A percentile compares a stretch with the other conserved stretches of the same genome.
Conservation (phyloP, 2,113 vertebrate species). For the Alces alces region DNA sequence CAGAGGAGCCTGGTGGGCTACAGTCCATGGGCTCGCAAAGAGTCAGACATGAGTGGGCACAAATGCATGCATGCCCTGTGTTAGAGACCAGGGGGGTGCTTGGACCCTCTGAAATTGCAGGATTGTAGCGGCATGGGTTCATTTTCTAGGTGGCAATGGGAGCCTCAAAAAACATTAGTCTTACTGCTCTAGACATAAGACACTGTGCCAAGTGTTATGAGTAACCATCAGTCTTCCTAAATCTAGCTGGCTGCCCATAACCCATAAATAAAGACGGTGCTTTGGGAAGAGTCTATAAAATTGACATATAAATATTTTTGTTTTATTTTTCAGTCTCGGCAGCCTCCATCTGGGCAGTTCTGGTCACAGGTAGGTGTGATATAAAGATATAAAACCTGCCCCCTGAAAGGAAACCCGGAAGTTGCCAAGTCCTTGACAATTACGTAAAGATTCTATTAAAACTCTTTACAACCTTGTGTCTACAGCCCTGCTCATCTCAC, state of each 20-base stretch:
- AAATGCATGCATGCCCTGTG: fast-evolving
- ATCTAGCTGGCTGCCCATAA: background rate
- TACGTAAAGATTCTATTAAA: background rate
- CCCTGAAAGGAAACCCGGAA: background rate
- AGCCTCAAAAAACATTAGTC: background rate
- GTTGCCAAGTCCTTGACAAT: background rate
- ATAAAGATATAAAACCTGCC: background rate
- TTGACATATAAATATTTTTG: background rate
- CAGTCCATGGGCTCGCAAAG: background rate
- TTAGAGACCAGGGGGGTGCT: background rate
- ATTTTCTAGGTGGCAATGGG: background rate
- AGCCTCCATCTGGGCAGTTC: background rate
- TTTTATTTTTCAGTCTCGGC: background rate
- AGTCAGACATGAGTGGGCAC: background rate
- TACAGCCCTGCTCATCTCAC: background rate
- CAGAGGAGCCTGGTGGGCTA: background rate
- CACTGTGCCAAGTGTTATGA: background rate
- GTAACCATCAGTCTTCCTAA: background rate
- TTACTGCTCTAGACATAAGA: background rate
- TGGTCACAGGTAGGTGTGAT: background rate
- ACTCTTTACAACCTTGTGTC: background rate
- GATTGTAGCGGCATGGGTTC: background rate
- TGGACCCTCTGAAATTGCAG: background rate
- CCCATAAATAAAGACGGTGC: background rate
- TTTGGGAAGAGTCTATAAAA: background rate